These are phyloP conservation scores for Thinocorus orbignyianus DNA, from an alignment of 2,113 vertebrate species.

Conservation along the genomic window DNA sequence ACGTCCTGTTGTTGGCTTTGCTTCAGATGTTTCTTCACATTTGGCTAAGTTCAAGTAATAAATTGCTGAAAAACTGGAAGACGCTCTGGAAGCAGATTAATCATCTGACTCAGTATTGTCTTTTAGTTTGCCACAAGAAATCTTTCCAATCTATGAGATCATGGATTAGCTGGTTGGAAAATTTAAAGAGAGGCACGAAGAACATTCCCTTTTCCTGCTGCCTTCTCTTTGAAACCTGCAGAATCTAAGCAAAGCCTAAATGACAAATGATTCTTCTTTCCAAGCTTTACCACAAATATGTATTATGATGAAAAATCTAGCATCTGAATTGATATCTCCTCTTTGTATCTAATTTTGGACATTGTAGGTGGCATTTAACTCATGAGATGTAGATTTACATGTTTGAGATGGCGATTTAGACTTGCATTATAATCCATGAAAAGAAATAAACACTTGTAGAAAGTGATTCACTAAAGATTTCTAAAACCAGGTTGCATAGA, in stretches of 20 bases:
- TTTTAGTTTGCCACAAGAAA: constrained; percentile 38
- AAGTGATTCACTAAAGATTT: not conserved
- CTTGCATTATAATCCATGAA: not conserved
- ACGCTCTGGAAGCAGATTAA: constrained; percentile 47
- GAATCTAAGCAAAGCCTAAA: not conserved
- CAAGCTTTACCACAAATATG: not conserved
- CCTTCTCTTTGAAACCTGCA: not conserved
- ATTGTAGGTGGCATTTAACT: not conserved
- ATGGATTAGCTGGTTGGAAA: constrained; percentile 54
- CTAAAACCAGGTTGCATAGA: not conserved
- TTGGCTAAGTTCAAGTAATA: constrained; percentile 38
- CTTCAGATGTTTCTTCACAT: constrained; percentile 56
- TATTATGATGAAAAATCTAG: not conserved
- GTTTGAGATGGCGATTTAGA: not conserved
- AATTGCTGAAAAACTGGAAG: constrained; percentile 49
- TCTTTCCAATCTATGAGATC: constrained; percentile 68
- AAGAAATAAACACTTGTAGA: not conserved
- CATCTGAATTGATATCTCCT: not conserved
- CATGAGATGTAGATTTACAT: not conserved
- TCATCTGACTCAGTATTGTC: constrained; percentile 62
- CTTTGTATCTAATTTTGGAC: not conserved
- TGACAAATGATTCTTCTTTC: not conserved
- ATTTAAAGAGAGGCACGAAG: constrained; percentile 18
- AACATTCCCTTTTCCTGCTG: not conserved
- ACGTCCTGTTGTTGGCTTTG: not conserved